A percentile compares a stretch with the other conserved stretches of the same genome.
Conservation (phyloP, 2,888 invertebrate genomes). For the Neocrepidodera transversa region DNA sequence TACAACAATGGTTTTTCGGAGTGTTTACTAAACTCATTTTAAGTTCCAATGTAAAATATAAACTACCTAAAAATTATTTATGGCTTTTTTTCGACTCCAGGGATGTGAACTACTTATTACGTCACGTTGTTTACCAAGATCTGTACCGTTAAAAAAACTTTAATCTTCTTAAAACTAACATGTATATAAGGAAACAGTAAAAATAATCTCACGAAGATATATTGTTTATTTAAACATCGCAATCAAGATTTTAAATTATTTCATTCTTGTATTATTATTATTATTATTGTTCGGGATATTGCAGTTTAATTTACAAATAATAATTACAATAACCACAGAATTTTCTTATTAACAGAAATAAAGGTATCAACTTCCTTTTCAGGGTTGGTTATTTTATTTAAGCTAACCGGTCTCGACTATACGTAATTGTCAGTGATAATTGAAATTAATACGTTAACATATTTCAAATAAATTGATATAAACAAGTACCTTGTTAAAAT, state of each 20-base stretch:
- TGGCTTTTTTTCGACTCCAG: conserved; percentile 5
- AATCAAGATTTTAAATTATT: conserved; percentile 3
- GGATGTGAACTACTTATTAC: conserved; percentile 5
- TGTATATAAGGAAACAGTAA: conserved; percentile 1
- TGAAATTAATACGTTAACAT: too few relatives aligned
- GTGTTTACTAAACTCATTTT: conserved; percentile 4
- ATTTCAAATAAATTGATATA: too few relatives aligned
- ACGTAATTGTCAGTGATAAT: too few relatives aligned
- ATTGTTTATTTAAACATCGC: conserved; percentile 8
- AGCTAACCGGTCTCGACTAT: too few relatives aligned
- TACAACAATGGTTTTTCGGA: not conserved
- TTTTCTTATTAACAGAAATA: too few relatives aligned
- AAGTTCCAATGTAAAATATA: not conserved
- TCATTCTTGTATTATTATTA: too few relatives aligned
- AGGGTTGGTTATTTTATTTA: too few relatives aligned
- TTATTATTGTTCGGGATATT: too few relatives aligned
- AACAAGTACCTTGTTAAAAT: too few relatives aligned
- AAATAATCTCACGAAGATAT: conserved; percentile 4
- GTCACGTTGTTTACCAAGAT: not conserved
- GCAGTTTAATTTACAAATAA: too few relatives aligned
- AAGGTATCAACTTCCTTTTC: too few relatives aligned
- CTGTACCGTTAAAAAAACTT: conserved; percentile 7
- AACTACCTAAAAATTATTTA: conserved; percentile 8
- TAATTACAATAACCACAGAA: too few relatives aligned
- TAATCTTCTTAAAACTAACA: conserved; percentile 2